phyloP scores from a whole-genome alignment of 2,888 invertebrate species.

The Aleiodes alternator region DNA sequence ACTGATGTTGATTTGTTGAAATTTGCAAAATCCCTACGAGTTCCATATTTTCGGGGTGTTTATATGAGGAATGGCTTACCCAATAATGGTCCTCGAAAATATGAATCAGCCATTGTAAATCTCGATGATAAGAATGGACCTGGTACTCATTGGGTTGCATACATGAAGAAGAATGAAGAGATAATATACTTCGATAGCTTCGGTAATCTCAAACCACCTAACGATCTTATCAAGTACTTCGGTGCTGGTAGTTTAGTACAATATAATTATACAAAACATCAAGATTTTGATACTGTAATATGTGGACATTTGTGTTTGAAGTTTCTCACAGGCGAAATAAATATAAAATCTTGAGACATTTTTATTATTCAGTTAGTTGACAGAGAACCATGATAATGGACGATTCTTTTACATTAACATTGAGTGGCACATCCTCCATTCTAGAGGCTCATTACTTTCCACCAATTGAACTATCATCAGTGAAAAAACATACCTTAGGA shows the following conservation, averaged over 20 bases:
- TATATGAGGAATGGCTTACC: conserved; percentile 52
- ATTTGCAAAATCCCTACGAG: conserved; percentile 43
- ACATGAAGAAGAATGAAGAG: conserved; percentile 17
- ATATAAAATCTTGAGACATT: background rate
- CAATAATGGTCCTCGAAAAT: conserved; percentile 5
- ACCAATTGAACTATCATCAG: conserved; percentile 57
- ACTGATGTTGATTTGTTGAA: conserved; percentile 47
- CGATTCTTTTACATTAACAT: conserved; percentile 59
- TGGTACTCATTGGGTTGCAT: conserved; percentile 46
- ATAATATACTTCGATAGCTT: conserved; percentile 44
- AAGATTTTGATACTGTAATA: conserved; percentile 37
- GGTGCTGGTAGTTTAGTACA: conserved; percentile 34
- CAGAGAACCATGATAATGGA: conserved; percentile 28
- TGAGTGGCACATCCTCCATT: conserved; percentile 56
- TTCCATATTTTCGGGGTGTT: conserved; percentile 51
- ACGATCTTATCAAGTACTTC: conserved; percentile 28
- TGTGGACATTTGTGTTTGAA: conserved; percentile 44
- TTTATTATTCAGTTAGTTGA: background rate
- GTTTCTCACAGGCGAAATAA: conserved; percentile 9
- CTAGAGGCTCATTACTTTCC: conserved; percentile 58
- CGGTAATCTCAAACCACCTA: conserved; percentile 24
- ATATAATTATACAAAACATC: conserved; percentile 33
- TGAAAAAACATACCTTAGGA: conserved; percentile 59
- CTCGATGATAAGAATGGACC: conserved; percentile 37
- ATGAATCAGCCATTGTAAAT: conserved; percentile 50